Base-by-base conservation (phyloP, 2,113 vertebrate genomes). In the Gnathochromis pfefferi region DNA sequence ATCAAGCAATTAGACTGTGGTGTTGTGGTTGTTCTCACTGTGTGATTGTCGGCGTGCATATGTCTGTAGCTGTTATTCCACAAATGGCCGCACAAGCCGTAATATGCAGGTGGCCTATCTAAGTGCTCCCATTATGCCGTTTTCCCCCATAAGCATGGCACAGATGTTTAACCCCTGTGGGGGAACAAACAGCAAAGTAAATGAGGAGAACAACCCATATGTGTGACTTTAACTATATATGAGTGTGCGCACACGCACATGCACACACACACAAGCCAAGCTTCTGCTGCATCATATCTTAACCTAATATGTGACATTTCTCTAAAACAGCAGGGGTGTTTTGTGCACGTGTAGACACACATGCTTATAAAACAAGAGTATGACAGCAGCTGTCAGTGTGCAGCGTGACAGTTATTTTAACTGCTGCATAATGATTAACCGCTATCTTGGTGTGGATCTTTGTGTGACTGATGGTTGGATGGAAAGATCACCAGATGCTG, bases 41-140 rank as follows among this genome's bases (percentile, higher is more conserved):
- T 88, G 31, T 79, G 82, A 65, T 21, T 65, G 14, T 83, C 12
- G 26, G 45, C 17, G 17, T 33, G 45, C 73, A 26, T 60, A 17
- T 54, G 63, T 85, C 2, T 85, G 26, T 75, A 49, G 19, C 26
- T 85, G 28, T 82, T 82, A 23, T 42, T 75, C 75, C 73, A 84
- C 80, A 45, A 83, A 54, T 82, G 73, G 83, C 58, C 84, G 45
- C 81, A 83, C 86, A 86, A 84, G 47, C 68, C n/a, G 31, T 86
- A 78, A 86, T 51, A 89, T 90, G 90, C 93, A 92, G 88, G 90
- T 93, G 92, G 91, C 82, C 83, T 82, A 60, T 89, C 86, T 90
- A 91, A 93, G 83, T 89, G 83, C 85, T 88, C 83, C 84, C 88
- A 90, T 94, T 91, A 88, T 91, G 87, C 87, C 84, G 90, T 83